Evolutionary conservation across 2,888 invertebrate species (phyloP).

Genomic region (Morpho deidamia): DNA sequence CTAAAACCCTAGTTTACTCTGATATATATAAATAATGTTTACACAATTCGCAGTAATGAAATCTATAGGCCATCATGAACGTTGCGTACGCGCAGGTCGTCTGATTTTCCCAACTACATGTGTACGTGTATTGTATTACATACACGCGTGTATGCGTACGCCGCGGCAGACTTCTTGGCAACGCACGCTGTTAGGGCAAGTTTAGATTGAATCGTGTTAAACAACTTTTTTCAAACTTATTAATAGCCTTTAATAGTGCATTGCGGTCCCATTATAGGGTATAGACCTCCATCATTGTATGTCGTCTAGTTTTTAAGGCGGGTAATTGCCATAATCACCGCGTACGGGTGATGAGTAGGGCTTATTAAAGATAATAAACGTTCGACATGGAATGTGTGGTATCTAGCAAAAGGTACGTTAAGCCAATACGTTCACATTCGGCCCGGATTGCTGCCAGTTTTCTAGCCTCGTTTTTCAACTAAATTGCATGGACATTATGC

Average conservation of each 20-base stretch:
- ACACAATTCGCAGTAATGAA: conserved; percentile 2
- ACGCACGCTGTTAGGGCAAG: conserved; percentile 35
- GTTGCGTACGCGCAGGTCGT: conserved; percentile 27
- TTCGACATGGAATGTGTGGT: conserved; percentile 13
- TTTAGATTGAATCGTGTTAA: conserved; percentile 26
- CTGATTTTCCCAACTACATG: conserved; percentile 46
- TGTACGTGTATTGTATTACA: conserved; percentile 49
- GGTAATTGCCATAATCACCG: conserved; percentile 27
- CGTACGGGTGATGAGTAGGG: conserved; percentile 20
- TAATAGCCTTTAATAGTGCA: conserved; percentile 30
- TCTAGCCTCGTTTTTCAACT: conserved; percentile 21
- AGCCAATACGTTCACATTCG: conserved; percentile 19
- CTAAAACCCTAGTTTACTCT: no score
- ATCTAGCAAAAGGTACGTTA: conserved; percentile 6
- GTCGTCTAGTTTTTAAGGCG: conserved; percentile 22
- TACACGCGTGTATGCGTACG: conserved; percentile 37
- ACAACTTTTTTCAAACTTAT: conserved; percentile 28
- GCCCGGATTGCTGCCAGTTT: conserved; percentile 15
- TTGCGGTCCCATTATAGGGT: conserved; percentile 25
- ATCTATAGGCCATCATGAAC: conserved; percentile 21
- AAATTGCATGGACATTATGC: conserved; percentile 14
- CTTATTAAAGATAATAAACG: conserved; percentile 21
- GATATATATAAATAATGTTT: background rate
- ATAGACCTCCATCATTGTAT: conserved; percentile 25
- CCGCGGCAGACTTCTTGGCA: conserved; percentile 59